These are phyloP conservation scores for Peromyscus attwateri DNA, from an alignment of 2,797 vertebrate genomes.

Conservation along the genomic window DNA sequence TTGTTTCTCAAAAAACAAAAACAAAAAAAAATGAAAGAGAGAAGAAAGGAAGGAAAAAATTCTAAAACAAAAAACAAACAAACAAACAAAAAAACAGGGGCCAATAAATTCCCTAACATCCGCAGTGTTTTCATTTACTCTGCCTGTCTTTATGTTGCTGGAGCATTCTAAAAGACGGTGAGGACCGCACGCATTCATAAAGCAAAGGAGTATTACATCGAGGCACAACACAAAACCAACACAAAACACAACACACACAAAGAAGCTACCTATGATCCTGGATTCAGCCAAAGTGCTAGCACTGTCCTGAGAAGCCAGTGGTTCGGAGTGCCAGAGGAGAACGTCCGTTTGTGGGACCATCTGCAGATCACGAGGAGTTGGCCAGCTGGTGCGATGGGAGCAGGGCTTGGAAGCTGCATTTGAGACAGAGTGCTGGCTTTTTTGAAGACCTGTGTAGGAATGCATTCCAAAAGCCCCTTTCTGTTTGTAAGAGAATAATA, in stretches of 20 bases:
- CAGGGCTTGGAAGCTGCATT: constrained; percentile 88
- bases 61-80: constrained; percentile 51
- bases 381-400: constrained; percentile 87
- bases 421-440: constrained; percentile 90
- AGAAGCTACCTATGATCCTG: constrained; percentile 91
- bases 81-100: constrained; percentile 85
- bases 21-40: constrained; percentile 57
- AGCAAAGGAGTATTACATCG: constrained; percentile 89
- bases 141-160: constrained; percentile 97
- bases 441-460: constrained; percentile 91
- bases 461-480: constrained; percentile 92
- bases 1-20: constrained; percentile 89
- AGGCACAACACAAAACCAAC: constrained; percentile 88
- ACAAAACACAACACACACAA: constrained; percentile 83
- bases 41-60: constrained; percentile 66
- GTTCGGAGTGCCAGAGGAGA: constrained; percentile 89
- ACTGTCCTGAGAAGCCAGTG: constrained; percentile 90
- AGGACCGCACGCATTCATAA: constrained; percentile 91
- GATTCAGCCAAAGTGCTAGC: constrained; percentile 94
- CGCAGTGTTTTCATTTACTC: constrained; percentile 95
- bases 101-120: constrained; percentile 92
- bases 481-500: constrained; percentile 90
- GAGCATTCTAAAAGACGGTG: constrained; percentile 93
- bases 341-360: constrained; percentile 87
- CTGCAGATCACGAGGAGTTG: constrained; percentile 87